phyloP scores from a whole-genome alignment of 2,113 vertebrate species.

The Halichoerus grypus region DNA sequence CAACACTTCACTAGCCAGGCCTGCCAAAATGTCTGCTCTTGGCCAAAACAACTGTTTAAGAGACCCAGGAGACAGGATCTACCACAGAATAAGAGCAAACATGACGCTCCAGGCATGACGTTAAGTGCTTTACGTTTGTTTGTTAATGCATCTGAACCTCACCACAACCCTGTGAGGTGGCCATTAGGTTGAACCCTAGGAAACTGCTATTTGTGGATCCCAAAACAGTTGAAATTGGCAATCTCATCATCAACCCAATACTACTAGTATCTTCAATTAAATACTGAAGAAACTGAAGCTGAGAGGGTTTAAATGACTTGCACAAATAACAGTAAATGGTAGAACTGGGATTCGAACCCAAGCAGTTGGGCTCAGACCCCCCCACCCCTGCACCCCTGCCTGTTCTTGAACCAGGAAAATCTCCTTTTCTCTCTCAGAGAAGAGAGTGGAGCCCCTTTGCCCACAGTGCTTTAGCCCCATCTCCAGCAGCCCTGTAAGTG shows the following conservation, averaged over 20 bases:
- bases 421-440: not conserved
- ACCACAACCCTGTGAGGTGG: not conserved
- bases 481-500: not conserved
- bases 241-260: not conserved
- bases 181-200: not conserved
- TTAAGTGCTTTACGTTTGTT: not conserved
- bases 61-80: not conserved
- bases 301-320: not conserved
- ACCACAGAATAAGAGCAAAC: not conserved
- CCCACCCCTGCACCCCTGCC: accelerated
- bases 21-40: conserved; percentile 35
- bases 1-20: not conserved
- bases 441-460: not conserved
- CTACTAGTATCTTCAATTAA: not conserved
- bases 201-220: not conserved
- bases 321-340: not conserved
- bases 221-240: not conserved
- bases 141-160: not conserved
- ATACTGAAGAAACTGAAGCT: not conserved
- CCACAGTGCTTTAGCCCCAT: not conserved
- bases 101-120: not conserved
- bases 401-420: not conserved
- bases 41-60: not conserved
- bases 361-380: no score
- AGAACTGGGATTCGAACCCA: not conserved